Evolutionary conservation across 2,888 invertebrate genomes (phyloP).

Genomic region (Lasius fuliginosus): DNA sequence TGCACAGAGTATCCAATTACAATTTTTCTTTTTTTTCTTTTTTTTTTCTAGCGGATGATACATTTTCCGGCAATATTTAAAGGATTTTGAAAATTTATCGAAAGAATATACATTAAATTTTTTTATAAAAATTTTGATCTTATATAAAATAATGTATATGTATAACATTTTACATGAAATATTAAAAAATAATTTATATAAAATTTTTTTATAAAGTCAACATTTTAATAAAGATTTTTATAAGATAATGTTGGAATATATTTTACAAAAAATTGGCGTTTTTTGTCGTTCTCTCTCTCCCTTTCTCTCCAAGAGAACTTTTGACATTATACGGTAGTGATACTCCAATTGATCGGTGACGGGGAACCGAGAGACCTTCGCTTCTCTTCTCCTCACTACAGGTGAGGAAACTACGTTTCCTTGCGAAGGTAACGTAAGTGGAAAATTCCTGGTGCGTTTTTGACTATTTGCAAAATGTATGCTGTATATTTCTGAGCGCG

Average conservation of each 20-base stretch:
- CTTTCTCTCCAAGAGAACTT: background rate
- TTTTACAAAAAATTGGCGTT: background rate
- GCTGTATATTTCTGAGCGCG: background rate
- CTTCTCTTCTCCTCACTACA: background rate
- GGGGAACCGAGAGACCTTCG: background rate
- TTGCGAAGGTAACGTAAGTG: background rate
- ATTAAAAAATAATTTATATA: too few species aligned
- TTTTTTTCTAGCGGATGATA: background rate
- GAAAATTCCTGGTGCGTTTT: background rate
- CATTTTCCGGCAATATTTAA: background rate
- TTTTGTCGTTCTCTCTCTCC: background rate
- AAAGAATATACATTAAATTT: background rate
- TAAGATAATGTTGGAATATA: background rate
- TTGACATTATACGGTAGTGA: background rate
- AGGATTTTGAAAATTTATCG: background rate
- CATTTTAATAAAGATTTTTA: background rate
- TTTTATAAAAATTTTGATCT: background rate
- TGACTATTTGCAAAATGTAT: constrained; percentile 9
- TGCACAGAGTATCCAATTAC: background rate
- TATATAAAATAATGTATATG: background rate
- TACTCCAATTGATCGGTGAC: background rate
- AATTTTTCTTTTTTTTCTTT: background rate
- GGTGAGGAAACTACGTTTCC: too few species aligned
- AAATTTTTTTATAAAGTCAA: background rate
- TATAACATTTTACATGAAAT: too few species aligned